These are phyloP conservation scores for Drosophila dunni DNA, from an alignment of 1,140 invertebrate species.

Conservation along the genomic window DNA sequence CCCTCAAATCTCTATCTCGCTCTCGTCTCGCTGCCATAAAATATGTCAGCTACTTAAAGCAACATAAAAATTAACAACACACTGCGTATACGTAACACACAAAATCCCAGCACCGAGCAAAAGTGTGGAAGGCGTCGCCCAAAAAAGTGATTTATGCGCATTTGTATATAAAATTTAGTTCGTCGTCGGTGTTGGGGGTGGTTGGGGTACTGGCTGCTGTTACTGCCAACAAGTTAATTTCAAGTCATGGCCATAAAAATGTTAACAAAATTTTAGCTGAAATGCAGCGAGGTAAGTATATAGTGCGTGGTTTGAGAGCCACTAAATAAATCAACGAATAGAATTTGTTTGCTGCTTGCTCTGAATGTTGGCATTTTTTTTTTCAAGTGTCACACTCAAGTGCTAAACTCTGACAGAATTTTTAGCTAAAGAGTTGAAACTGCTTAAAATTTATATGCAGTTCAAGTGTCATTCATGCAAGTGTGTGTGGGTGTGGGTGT, in stretches of 20 bases:
- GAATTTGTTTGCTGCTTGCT: conserved; percentile 17
- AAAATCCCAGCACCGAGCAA: conserved; percentile 11
- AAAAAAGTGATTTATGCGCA: conserved; percentile 52
- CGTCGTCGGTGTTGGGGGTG: neutral
- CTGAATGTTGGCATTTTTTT: neutral
- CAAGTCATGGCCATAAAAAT: conserved; percentile 50
- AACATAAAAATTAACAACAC: conserved; percentile 59
- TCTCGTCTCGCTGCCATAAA: conserved; percentile 32
- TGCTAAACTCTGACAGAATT: conserved; percentile 11
- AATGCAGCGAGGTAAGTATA: conserved; percentile 20
- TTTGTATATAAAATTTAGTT: conserved; percentile 55
- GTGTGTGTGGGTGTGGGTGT: conserved; percentile 6
- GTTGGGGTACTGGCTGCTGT: neutral
- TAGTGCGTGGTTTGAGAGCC: conserved; percentile 8
- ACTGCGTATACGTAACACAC: conserved; percentile 47
- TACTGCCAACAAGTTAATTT: conserved; percentile 53
- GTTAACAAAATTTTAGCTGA: conserved; percentile 51
- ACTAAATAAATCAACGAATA: conserved; percentile 57
- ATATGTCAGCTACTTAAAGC: conserved; percentile 58
- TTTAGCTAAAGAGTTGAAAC: conserved; percentile 33
- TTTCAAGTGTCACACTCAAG: conserved; percentile 10
- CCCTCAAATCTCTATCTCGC: conserved; percentile 15
- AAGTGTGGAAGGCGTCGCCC: conserved; percentile 6
- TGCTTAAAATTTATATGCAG: conserved; percentile 46
- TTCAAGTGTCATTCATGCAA: conserved; percentile 22